These are phyloP conservation scores for Trididemnum miniatum DNA, from an alignment of 23 tunicate species.

Conservation along the genomic window DNA sequence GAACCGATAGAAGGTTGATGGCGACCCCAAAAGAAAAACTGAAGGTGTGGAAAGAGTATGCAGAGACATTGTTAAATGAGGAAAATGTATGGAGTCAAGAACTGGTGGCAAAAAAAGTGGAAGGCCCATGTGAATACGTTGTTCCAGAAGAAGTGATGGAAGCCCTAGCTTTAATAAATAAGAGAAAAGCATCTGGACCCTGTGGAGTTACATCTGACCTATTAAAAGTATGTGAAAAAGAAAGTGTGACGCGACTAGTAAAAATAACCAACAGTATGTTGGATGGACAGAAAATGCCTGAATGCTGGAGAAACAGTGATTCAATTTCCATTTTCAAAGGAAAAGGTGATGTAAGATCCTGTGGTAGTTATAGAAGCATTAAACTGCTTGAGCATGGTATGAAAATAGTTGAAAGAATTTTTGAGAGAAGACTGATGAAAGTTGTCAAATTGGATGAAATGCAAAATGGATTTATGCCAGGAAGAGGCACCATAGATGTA, in stretches of 20 bases:
- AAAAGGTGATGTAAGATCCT: constrained; percentile 8
- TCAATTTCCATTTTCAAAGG: background rate
- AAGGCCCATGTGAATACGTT: constrained; percentile 14
- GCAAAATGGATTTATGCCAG: constrained; percentile 12
- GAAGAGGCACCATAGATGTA: constrained; percentile 5
- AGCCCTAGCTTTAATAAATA: background rate
- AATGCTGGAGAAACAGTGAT: constrained; percentile 5
- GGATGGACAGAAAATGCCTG: background rate
- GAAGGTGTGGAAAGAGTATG: background rate
- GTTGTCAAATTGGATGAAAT: constrained; percentile 3
- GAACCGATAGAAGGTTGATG: background rate
- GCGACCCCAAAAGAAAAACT: background rate
- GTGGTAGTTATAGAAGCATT: background rate
- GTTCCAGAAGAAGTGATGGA: background rate
- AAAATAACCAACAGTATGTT: background rate
- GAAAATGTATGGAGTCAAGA: constrained; percentile 8
- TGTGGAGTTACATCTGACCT: background rate
- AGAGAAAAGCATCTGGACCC: background rate
- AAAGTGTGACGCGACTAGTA: constrained; percentile 10
- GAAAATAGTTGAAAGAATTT: background rate
- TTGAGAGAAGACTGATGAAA: background rate
- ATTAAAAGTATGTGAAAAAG: background rate
- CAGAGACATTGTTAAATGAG: background rate
- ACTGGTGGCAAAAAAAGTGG: background rate
- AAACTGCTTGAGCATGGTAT: constrained; percentile 17